Evolutionary conservation across 2,888 invertebrate species (phyloP), one percentile per base, ranked within the genome.

Genomic region (Epirrhoe alternata): DNA sequence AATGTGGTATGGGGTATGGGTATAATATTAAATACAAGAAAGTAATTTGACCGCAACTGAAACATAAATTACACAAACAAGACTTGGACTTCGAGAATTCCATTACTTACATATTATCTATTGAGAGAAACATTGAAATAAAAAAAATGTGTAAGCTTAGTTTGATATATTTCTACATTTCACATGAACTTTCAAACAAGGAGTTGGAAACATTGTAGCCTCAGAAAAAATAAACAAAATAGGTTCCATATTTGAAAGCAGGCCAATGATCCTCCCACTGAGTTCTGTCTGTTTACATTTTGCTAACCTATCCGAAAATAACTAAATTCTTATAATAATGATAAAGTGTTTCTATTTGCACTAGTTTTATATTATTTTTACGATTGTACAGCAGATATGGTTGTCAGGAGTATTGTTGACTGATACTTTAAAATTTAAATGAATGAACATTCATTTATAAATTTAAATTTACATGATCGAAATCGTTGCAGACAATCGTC

Each of bases 211-310:
- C 3, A 47, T 14, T 53, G 12, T 55, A 16, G 4, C n/a, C 30
- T 30, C 8, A 24, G 6, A 57, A 42, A 61, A 66, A 66, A 61
- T 24, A 53, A 65, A 56, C 53, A 59, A 62, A 55, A 42, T 10
- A 62, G 59, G 62, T 60, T 63, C 63, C 53, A 47, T 63, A 54
- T 67, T 63, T 67, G 30, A 67, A 63, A 63, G 31, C 42, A 60
- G 35, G 31, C 38, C 6, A 50, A 31, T 16, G 38, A 61, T 47
- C n/a, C 49, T 35, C 12, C 5, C 38, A 49, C 53, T 35, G 33
- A 45, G 12, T 45, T 61, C 33, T 64, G 30, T 50, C 53, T 61
- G 58, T 54, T 65, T 56, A 47, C 31, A 56, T 31, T 30, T 30
- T 45, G 31, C 56, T 30, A 33, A 6, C 14, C 47, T 12, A 50